Base-by-base conservation (phyloP, 2,113 vertebrate species). In the Maccullochella peelii region DNA sequence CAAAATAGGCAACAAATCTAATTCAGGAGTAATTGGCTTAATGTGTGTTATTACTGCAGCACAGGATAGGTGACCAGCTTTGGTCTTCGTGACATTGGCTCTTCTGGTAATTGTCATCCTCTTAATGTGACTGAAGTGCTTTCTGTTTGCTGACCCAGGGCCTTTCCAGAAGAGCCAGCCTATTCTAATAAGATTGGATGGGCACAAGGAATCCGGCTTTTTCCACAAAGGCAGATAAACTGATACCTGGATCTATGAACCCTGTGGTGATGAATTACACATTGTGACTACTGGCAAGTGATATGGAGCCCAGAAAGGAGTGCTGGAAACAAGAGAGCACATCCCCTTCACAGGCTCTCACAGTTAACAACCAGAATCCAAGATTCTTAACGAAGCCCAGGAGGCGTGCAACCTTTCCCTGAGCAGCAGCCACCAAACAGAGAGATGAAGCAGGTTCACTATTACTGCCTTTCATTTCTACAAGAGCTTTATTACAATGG, bases 71-170 rank as follows among this genome's bases (percentile, higher is more conserved):
- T 63, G 79, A 33, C 42, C 73, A 52, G 77, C 67, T 36, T 44
- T 27, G 59, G 73, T 42, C 38, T 50, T n/a, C 20, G 70, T 81
- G 73, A 87, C 30, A 44, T 40, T 81, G 80, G 50, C 85, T 85
- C 73, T 88, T 82, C 67, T 80, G 42, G 44, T 77, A 76, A 79
- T 84, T 84, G 80, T 79, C 77, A 79, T 86, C 58, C 77, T 42
- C 77, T 83, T 84, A 58, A 75, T 87, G 67, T 8, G 49, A 83
- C 52, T 72, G 42, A 77, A 80, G 82, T 67, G 78, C 65, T 63
- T 70, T 77, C 23, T 62, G 40, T 84, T 81, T 85, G 85, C 80
- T 86, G 80, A 86, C 66, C 65, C 47, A 61, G 44, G 57, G 69
- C 79, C 55, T 74, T 77, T 65, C 10, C 49, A 62, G 25, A 59